Evolutionary conservation across 2,113 vertebrate species (phyloP).

Genomic region (Neogobius melanostomus): DNA sequence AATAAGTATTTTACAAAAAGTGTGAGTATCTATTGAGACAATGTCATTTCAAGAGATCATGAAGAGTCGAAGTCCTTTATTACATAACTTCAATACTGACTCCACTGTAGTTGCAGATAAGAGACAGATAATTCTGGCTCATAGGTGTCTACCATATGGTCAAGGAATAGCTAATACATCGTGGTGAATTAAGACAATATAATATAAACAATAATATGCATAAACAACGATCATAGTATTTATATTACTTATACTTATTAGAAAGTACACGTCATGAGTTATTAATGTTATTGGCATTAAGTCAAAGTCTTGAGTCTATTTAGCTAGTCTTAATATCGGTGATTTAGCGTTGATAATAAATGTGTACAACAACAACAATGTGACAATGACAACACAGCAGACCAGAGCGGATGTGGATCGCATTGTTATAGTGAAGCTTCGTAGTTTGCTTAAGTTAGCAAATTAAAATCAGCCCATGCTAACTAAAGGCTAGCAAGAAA

Average conservation of each 20-base stretch:
- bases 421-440: neutral
- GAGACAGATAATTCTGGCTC: neutral
- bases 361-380: neutral
- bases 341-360: neutral
- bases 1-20: too few species aligned
- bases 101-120: neutral
- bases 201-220: neutral
- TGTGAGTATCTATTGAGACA: neutral
- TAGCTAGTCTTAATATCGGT: too few species aligned
- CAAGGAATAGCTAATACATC: neutral
- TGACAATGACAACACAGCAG: neutral
- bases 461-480: neutral
- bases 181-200: neutral
- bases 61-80: conserved; percentile 13
- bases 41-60: neutral
- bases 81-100: neutral
- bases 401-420: neutral
- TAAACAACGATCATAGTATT: neutral
- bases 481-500: conserved; percentile 45
- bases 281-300: neutral
- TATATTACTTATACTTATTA: neutral
- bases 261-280: neutral
- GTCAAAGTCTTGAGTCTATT: too few species aligned
- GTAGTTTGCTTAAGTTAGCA: neutral
- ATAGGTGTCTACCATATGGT: neutral